Evolutionary conservation across 2,888 invertebrate genomes (phyloP).

Genomic region (Acleris cristana): DNA sequence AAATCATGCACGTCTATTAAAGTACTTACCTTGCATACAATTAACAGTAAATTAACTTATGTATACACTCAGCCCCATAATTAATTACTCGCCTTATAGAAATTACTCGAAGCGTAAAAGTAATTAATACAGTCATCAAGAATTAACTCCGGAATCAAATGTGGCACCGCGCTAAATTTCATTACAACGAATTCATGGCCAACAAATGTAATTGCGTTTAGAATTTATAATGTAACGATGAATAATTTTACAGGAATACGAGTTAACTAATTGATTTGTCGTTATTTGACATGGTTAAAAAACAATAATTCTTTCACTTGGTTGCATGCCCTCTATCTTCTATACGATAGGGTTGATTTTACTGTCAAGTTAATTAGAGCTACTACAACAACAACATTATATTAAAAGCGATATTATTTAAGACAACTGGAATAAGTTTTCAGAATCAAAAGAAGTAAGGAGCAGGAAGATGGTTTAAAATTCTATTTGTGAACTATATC

Average conservation of each 20-base stretch:
- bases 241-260: slow-evolving; percentile 22
- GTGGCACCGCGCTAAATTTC: slow-evolving; percentile 22
- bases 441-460: no score
- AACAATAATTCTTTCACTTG: background rate
- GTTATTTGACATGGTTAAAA: background rate
- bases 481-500: no score
- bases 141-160: slow-evolving; percentile 25
- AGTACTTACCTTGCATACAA: no score
- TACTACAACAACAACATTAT: no score
- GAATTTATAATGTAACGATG: slow-evolving; percentile 24
- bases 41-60: no score
- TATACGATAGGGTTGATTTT: no score
- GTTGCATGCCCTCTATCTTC: no score
- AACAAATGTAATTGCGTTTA: slow-evolving; percentile 26
- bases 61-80: background rate
- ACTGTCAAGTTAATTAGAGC: no score
- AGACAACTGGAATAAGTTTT: no score
- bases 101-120: slow-evolving; percentile 18
- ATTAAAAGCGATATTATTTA: no score
- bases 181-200: slow-evolving; percentile 25
- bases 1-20: no score
- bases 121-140: slow-evolving; percentile 26
- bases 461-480: no score
- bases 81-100: slow-evolving; percentile 19
- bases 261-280: background rate